Evolutionary conservation across 1,140 invertebrate species (phyloP), one percentile per base, ranked within the genome.

Genomic region (Solen grandis): DNA sequence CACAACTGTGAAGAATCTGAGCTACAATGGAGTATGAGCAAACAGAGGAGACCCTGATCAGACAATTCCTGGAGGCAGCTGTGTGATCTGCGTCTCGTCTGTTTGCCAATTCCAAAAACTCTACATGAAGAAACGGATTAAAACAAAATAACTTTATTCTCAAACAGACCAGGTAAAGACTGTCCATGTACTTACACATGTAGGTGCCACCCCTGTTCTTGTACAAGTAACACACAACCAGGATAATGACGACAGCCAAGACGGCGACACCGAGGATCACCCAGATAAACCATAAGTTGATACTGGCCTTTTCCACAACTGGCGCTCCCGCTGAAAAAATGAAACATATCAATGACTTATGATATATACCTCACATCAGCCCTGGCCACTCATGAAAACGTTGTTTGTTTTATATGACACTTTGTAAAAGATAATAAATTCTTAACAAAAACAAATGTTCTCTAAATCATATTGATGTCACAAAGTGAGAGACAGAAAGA

Each of bases 121-220:
- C n/a, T n/a, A n/a, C n/a, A n/a, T n/a, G n/a, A n/a, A n/a, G n/a
- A n/a, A n/a, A n/a, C n/a, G n/a, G n/a, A n/a, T n/a, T n/a, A n/a
- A n/a, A n/a, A n/a, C n/a, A n/a, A n/a, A n/a, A n/a, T n/a, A n/a
- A n/a, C n/a, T n/a, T n/a, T n/a, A n/a, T n/a, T n/a, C n/a, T n/a
- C n/a, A n/a, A n/a, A n/a, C n/a, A n/a, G n/a, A n/a, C n/a, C n/a
- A n/a, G n/a, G n/a, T n/a, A n/a, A n/a, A n/a, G n/a, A n/a, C n/a
- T n/a, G n/a, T n/a, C n/a, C n/a, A n/a, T n/a, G n/a, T 10, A 79
- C 81, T 79, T 62, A 83, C 81, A 59, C 25, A 54, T 60, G 22
- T 83, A 83, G 25, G 69, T 75, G 1, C 81, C 81, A 1, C 81
- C 81, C 59, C 81, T 73, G 31, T 83, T 83, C 31, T 75, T 72